A percentile compares a stretch with the other conserved stretches of the same genome.
phyloP scores from a whole-genome alignment of 2,113 vertebrate genomes.

The Aplodontia rufa region DNA sequence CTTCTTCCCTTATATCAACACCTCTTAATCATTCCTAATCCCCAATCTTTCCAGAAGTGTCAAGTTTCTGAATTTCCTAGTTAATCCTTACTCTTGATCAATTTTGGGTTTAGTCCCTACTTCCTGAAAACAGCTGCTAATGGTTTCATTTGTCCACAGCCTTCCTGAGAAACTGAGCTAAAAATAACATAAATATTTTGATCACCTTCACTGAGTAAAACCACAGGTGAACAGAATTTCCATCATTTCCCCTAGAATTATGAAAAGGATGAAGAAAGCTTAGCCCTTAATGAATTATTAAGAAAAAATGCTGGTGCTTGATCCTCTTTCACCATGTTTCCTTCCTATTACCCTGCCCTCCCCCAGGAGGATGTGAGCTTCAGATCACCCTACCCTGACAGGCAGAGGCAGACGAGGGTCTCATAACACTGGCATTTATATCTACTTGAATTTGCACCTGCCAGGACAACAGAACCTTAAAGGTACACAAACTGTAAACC shows the following conservation, averaged over 20 bases:
- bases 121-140: constrained; percentile 33
- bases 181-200: not conserved
- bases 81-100: not conserved
- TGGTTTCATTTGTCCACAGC: not conserved
- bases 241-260: not conserved
- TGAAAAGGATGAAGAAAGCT: not conserved
- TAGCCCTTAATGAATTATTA: not conserved
- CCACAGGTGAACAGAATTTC: not conserved
- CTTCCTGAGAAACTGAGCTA: not conserved
- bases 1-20: not conserved
- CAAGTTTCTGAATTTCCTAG: not conserved
- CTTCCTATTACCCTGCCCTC: not conserved
- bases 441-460: not conserved
- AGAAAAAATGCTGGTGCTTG: not conserved
- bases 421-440: not conserved
- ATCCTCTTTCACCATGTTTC: not conserved
- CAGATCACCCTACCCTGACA: not conserved
- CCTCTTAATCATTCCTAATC: not conserved
- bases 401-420: not conserved
- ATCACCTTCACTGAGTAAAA: not conserved
- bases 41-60: not conserved
- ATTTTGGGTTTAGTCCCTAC: not conserved
- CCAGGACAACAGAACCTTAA: not conserved
- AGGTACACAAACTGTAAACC: not conserved
- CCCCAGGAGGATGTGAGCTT: not conserved